Evolutionary conservation across 2,888 invertebrate genomes (phyloP), one percentile per base, ranked within the genome.

Genomic region (Tinea semifulvella): DNA sequence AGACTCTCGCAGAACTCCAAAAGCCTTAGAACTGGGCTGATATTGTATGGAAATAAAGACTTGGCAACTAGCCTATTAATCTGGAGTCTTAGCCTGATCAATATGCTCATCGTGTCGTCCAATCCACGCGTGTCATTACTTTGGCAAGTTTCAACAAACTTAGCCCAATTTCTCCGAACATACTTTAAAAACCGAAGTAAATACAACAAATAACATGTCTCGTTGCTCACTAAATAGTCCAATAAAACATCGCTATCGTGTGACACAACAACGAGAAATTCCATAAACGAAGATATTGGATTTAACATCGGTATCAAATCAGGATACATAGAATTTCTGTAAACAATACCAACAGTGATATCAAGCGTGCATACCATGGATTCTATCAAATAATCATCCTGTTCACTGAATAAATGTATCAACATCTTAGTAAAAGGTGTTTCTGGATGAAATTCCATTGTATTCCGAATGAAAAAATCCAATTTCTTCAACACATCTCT

Each of bases 331-430:
- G 90, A 89, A 58, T 91, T 91, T 43, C 92, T 85, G 61, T 91
- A 91, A 18, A 91, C 91, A 46, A 94, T 88, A 28, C 93, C 94
- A 17, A 91, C 89, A 0, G 91, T 92, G 38, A 94, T 93, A 66
- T 95, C 94, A 42, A 95, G 70, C 26, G 92, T 92, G 65, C 94
- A 94, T 5, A 95, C 91, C 94, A 95, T 94, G 2, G 93, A 90
- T 76, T 95, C 95, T 47, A 95, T 91, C 54, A 95, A 74, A 58
- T 92, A 92, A 68, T 95, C 95, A 61, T 95, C 94, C 65, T 95
- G 94, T 68, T 95, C 94, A 56, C 91, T 90, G 59, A 95, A 94
- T 46, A 95, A 75, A 65, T 92, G 91, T 47, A 94, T 91, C 43
- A 95, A 84, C 84, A 94, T 91, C 71, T 94, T 93, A 1, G 93